A percentile compares a stretch with the other conserved stretches of the same genome.
Evolutionary conservation across 2,797 vertebrate genomes (phyloP).

Genomic region (Paramormyrops hopkinsi): DNA sequence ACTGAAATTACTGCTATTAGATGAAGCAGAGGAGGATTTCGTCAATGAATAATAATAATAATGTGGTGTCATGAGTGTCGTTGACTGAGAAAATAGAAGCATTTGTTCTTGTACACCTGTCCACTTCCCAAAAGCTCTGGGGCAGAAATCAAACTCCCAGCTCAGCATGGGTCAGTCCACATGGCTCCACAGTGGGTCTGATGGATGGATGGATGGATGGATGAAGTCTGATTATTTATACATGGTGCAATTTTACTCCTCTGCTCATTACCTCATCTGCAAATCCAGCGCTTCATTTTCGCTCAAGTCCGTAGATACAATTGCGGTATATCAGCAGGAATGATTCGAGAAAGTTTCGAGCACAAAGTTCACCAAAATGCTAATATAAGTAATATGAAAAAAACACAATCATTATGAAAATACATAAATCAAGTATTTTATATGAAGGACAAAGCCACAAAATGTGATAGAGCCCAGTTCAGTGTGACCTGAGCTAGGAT

Average conservation of each 20-base stretch:
- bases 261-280: neutral
- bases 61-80: neutral
- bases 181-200: neutral
- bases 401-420: neutral
- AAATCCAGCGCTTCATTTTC: neutral
- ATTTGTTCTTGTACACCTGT: neutral
- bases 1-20: neutral
- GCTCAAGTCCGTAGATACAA: neutral
- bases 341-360: neutral
- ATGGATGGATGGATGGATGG: neutral
- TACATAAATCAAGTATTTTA: neutral
- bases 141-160: neutral
- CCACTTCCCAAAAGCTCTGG: neutral
- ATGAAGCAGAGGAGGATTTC: neutral
- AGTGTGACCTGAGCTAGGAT: neutral
- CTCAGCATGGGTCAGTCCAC: neutral
- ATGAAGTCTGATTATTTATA: neutral
- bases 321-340: neutral
- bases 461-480: neutral
- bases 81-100: neutral
- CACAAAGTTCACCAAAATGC: neutral
- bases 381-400: neutral
- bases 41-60: neutral
- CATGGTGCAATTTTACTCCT: neutral
- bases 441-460: neutral